phyloP scores from a whole-genome alignment of 23 tunicate species.

The Phallusia fumigata region DNA sequence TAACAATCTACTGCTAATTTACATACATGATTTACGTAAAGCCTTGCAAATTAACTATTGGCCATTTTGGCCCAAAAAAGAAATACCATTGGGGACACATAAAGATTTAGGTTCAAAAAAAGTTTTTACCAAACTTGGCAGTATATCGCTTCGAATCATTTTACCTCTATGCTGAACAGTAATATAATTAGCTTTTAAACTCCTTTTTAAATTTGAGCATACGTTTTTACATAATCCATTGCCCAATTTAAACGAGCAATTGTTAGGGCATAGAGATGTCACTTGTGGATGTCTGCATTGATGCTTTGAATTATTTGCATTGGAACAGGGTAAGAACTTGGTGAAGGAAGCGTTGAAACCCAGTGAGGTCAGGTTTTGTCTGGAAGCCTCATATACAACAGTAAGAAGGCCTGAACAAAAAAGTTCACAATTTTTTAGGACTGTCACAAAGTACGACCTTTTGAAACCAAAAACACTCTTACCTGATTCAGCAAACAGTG shows the following conservation, averaged over 20 bases:
- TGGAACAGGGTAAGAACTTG: not conserved
- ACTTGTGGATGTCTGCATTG: not conserved
- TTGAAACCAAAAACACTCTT: not conserved
- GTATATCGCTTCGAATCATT: too few species aligned
- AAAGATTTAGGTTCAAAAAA: too few species aligned
- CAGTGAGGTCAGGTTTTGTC: not conserved
- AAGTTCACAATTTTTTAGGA: not conserved
- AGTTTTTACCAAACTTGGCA: too few species aligned
- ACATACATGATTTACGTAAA: too few species aligned
- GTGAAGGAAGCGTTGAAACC: not conserved
- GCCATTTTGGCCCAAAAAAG: too few species aligned
- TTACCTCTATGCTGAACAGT: too few species aligned
- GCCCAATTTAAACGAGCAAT: constrained; percentile 18
- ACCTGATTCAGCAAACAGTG: constrained; percentile 39
- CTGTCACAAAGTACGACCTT: too few species aligned
- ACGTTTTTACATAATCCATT: not conserved
- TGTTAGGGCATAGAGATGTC: constrained; percentile 1
- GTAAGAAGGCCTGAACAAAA: constrained; percentile 14
- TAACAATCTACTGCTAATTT: too few species aligned
- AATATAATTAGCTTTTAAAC: too few species aligned
- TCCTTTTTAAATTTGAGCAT: not conserved
- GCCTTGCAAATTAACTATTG: too few species aligned
- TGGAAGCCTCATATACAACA: not conserved
- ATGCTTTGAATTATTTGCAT: not conserved
- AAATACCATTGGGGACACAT: too few species aligned